A percentile compares a stretch with the other conserved stretches of the same genome.
These are phyloP conservation scores for Sebastiscus tertius DNA, from an alignment of 2,797 vertebrate genomes.

Conservation along the genomic window DNA sequence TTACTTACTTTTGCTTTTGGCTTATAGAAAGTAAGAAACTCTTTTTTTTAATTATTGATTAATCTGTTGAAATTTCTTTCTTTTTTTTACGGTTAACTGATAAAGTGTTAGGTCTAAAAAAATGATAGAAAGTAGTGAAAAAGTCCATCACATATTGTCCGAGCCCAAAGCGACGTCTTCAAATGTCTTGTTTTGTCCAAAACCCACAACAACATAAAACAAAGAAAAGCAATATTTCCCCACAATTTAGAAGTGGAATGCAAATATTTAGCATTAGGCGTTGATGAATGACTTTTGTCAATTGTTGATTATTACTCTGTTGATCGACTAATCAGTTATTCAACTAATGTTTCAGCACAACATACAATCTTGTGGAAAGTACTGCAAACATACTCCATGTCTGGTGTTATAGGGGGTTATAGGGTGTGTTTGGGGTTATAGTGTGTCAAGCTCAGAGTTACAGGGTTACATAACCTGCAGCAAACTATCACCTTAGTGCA, in stretches of 20 bases:
- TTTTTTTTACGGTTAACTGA: not conserved
- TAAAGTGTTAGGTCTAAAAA: not conserved
- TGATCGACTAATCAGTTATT: not conserved
- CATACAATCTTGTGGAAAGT: not conserved
- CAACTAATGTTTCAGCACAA: not conserved
- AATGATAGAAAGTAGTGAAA: not conserved
- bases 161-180: not conserved
- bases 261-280: not conserved
- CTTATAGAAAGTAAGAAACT: not conserved
- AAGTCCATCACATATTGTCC: not conserved
- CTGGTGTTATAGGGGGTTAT: too few species aligned
- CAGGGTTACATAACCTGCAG: constrained; percentile 13
- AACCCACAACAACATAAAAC: not conserved
- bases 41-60: not conserved
- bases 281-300: not conserved
- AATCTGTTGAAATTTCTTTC: not conserved
- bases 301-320: not conserved
- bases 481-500: not conserved
- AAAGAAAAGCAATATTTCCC: not conserved
- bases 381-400: not conserved
- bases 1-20: not conserved
- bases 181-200: not conserved
- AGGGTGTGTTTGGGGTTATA: not conserved
- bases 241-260: not conserved
- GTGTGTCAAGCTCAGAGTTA: not conserved